Conservation (phyloP, 2,797 vertebrate genomes). For the Ctenopoma multispine region DNA sequence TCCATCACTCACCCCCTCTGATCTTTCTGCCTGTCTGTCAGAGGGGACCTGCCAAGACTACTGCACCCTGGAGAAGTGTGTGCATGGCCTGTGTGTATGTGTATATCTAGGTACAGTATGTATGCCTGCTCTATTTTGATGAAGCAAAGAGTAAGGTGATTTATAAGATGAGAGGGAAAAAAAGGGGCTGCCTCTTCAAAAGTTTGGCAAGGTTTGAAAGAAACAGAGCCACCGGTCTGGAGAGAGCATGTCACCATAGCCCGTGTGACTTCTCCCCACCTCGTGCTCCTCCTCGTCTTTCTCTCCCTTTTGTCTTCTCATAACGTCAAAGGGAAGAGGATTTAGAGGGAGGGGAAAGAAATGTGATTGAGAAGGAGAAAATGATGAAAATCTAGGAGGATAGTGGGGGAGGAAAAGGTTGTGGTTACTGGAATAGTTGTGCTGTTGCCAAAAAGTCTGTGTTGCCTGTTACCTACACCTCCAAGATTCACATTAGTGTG, state of each 20-base stretch:
- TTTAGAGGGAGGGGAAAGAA: background rate
- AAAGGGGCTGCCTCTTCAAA: conserved; percentile 81
- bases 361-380: conserved; percentile 11
- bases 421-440: background rate
- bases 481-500: conserved; percentile 11
- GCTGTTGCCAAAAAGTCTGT: conserved; percentile 24
- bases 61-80: conserved; percentile 81
- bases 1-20: conserved; percentile 91
- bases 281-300: background rate
- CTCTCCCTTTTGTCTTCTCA: conserved; percentile 22
- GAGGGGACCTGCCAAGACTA: conserved; percentile 89
- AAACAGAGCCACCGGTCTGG: conserved; percentile 76
- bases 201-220: conserved; percentile 88
- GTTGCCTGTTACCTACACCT: conserved; percentile 22
- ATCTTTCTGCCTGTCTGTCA: conserved; percentile 91
- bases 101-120: conserved; percentile 29
- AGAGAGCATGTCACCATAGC: conserved; percentile 72
- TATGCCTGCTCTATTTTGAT: conserved; percentile 45
- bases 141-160: conserved; percentile 83
- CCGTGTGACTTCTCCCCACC: conserved; percentile 34
- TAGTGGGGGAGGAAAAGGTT: background rate
- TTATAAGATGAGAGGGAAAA: conserved; percentile 88
- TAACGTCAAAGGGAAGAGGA: conserved; percentile 2
- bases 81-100: conserved; percentile 59
- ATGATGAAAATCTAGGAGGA: conserved; percentile 32